Percentiles rank a stretch among this genome's conserved stretches.
Evolutionary conservation across 2,113 vertebrate genomes (phyloP).

Genomic region (Capreolus pygargus): DNA sequence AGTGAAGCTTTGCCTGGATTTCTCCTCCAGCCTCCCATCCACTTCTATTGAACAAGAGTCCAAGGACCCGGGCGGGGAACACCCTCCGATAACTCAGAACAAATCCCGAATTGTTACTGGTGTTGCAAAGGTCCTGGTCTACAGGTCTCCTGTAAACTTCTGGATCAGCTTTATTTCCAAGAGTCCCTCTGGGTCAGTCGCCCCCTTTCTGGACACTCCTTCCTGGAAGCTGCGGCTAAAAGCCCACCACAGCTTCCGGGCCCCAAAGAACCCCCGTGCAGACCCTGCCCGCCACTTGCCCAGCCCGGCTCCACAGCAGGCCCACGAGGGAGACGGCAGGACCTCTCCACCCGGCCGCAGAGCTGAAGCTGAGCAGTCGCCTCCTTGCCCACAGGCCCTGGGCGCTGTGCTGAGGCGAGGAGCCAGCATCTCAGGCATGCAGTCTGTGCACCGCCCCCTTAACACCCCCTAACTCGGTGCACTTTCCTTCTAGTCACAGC

Average conservation of each 20-base stretch:
- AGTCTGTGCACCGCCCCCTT: rapidly evolving
- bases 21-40: neutral
- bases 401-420: neutral
- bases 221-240: neutral
- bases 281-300: rapidly evolving
- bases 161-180: neutral
- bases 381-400: no score
- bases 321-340: rapidly evolving
- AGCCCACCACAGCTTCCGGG: neutral
- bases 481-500: neutral
- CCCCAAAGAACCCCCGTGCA: rapidly evolving
- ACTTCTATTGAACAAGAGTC: neutral
- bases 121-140: neutral
- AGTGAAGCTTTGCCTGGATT: neutral
- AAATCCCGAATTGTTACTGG: neutral
- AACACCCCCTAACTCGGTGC: neutral
- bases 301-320: neutral
- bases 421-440: neutral
- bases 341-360: neutral
- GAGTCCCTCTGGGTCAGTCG: no score
- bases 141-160: neutral
- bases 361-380: rapidly evolving
- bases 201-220: neutral
- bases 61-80: neutral
- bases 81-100: neutral